Evolutionary conservation across 2,888 invertebrate genomes (phyloP).

Genomic region (Linyphia triangularis): DNA sequence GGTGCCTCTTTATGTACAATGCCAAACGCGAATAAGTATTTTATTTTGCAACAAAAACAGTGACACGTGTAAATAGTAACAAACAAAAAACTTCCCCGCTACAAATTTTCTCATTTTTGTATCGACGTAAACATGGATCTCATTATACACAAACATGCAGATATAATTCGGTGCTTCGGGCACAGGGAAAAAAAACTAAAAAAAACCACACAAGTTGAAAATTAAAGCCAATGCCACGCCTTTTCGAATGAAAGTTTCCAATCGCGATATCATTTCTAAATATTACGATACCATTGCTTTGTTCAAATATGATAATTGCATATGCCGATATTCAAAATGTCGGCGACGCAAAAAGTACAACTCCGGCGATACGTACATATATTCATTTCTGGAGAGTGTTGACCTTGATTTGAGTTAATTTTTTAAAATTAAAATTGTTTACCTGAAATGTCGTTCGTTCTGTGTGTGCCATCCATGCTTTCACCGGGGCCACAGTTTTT

Average conservation of each 20-base stretch:
- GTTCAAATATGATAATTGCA: constrained; percentile 75
- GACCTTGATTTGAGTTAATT: constrained; percentile 72
- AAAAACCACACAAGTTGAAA: background rate
- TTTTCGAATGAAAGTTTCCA: constrained; percentile 4
- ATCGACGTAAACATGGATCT: constrained; percentile 55
- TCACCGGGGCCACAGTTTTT: constrained; percentile 73
- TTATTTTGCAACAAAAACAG: constrained; percentile 15
- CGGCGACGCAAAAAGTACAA: constrained; percentile 68
- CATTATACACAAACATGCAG: constrained; percentile 63
- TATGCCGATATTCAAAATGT: constrained; percentile 76
- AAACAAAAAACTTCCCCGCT: background rate
- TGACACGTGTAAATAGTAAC: background rate
- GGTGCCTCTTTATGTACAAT: too few species aligned
- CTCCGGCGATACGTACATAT: constrained; percentile 64
- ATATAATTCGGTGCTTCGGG: constrained; percentile 6
- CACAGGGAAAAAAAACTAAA: constrained; percentile 8
- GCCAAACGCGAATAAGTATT: background rate
- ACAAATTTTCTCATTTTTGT: constrained; percentile 16
- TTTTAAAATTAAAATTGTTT: constrained; percentile 61
- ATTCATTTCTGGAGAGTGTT: constrained; percentile 62
- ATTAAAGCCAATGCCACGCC: constrained; percentile 31
- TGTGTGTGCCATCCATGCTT: constrained; percentile 46
- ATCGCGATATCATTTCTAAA: background rate
- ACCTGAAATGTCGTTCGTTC: constrained; percentile 51
- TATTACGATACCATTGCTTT: constrained; percentile 53